Evolutionary conservation across 2,113 vertebrate genomes (phyloP).

Genomic region (Nothocercus nigrocapillus): DNA sequence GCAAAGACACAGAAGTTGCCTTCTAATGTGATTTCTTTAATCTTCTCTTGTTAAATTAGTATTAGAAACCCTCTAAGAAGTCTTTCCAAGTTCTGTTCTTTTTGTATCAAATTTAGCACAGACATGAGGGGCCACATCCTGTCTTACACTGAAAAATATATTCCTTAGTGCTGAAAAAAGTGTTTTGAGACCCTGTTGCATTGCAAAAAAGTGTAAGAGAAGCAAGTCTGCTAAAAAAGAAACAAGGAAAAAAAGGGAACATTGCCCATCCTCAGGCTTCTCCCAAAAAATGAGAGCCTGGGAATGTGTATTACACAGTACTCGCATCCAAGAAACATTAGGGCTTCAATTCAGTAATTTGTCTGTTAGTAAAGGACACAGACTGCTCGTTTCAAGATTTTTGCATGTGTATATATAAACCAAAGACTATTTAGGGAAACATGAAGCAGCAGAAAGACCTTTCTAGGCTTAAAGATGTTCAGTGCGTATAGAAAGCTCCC

Average conservation of each 20-base stretch:
- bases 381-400: background rate
- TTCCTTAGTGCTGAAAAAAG: background rate
- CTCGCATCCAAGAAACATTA: background rate
- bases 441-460: background rate
- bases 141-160: background rate
- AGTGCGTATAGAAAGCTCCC: background rate
- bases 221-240: background rate
- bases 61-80: background rate
- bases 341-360: background rate
- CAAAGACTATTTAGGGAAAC: background rate
- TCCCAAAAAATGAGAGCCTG: background rate
- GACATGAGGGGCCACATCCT: background rate
- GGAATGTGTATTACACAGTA: background rate
- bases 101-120: background rate
- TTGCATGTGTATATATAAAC: background rate
- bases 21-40: constrained; percentile 4
- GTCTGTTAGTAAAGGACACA: background rate
- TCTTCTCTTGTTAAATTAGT: background rate
- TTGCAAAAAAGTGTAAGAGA: background rate
- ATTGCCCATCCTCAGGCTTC: background rate
- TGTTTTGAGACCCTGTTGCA: background rate
- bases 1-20: constrained; percentile 33
- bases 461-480: background rate
- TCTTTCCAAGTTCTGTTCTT: background rate
- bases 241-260: background rate